These are phyloP conservation scores for Manacus vitellinus DNA, from an alignment of 2,113 vertebrate genomes.

Conservation along the genomic window DNA sequence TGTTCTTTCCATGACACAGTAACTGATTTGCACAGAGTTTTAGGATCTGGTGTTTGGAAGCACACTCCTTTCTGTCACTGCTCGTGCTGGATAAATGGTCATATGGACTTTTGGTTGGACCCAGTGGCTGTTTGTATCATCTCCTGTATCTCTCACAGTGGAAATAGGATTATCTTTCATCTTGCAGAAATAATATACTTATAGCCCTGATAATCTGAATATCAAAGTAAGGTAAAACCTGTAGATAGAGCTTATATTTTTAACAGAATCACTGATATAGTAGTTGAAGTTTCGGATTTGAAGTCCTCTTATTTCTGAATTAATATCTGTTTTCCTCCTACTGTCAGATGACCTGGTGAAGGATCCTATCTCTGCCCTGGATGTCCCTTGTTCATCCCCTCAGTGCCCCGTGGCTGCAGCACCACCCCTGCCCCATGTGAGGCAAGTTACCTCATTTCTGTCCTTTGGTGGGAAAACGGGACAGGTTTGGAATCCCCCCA, in stretches of 20 bases:
- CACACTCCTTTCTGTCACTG: neutral
- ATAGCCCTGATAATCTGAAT: neutral
- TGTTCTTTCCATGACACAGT: neutral
- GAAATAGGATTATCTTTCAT: neutral
- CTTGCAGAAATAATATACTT: neutral
- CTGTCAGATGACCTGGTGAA: neutral
- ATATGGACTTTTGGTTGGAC: neutral
- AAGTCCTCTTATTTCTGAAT: neutral
- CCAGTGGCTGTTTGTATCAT: neutral
- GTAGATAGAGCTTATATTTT: neutral
- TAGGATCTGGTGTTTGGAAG: neutral
- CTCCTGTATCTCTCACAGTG: neutral
- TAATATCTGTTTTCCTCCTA: neutral
- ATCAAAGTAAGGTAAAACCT: neutral
- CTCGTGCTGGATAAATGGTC: neutral
- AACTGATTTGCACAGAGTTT: neutral
- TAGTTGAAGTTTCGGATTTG: neutral
- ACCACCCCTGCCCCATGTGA: fast-evolving
- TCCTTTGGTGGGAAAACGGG: neutral
- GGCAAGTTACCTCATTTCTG: fast-evolving
- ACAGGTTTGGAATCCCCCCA: neutral
- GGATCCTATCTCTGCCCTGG: neutral
- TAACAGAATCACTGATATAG: neutral
- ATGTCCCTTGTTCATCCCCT: neutral
- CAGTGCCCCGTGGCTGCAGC: neutral